Evolutionary conservation across 1,140 invertebrate genomes (phyloP), one percentile per base, ranked within the genome.

Genomic region (Watersipora subatra): DNA sequence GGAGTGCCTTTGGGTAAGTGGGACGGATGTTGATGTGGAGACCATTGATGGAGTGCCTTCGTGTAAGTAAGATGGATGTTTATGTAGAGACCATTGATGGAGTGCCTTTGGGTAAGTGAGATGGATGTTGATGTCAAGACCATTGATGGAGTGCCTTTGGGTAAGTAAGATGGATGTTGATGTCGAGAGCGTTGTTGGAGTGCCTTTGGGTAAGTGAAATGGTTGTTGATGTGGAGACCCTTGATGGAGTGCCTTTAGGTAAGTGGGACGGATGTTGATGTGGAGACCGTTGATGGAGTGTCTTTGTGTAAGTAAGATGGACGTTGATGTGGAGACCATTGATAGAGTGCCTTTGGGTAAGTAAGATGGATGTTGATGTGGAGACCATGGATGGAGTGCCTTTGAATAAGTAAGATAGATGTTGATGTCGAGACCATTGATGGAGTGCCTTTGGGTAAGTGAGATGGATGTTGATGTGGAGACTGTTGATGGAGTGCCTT

Each of bases 51-150:
- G 68, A 25, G 69, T 76, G 19, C 75, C 75, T 61, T 63, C 76
- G 25, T 72, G 75, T 75, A 64, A 67, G 72, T 28, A 70, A 76
- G 58, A 66, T 76, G 22, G 61, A 67, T 46, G 27, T 78, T 12
- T 69, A 69, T 25, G 57, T 75, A 27, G 28, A 64, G 17, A 76
- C 76, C 28, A 70, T 76, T 26, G 76, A 78, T 66, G 67, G 68
- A 25, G 69, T 76, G 76, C 12, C 76, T 74, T 15, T 75, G 76
- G 2, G 76, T 74, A 26, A 75, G 76, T 29, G 71, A 76, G 58
- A 65, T 76, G 22, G 62, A 67, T 55, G 28, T 78, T 7, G 69
- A 69, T 24, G 58, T 75, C 28, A 28, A 64, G 15, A 77, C 76
- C 28, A 70, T 76, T 27, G 76, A 78, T 66, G 67, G 68, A 25